phyloP scores from a whole-genome alignment of 2,888 invertebrate genomes.

The Rhingia rostrata region DNA sequence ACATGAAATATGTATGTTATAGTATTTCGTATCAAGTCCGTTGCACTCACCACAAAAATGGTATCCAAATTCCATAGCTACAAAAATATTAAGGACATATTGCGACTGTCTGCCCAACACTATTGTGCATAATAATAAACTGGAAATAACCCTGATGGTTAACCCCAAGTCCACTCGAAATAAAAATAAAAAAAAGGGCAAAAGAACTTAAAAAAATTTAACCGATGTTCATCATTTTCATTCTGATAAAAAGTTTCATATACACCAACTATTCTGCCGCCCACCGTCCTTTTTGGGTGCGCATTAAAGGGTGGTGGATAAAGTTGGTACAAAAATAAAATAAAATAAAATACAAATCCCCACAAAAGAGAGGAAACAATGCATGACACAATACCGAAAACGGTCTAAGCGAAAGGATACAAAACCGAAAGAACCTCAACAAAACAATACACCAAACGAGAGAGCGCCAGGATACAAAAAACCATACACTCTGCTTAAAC shows the following conservation, averaged over 20 bases:
- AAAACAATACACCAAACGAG: conserved; percentile 24
- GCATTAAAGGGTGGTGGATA: not conserved
- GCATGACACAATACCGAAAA: conserved; percentile 51
- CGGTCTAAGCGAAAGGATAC: conserved; percentile 61
- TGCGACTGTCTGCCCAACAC: conserved; percentile 34
- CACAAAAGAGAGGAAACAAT: conserved; percentile 37
- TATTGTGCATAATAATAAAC: conserved; percentile 62
- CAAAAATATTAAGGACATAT: conserved; percentile 22
- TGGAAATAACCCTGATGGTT: conserved; percentile 44
- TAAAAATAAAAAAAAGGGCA: conserved; percentile 11
- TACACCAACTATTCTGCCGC: conserved; percentile 51
- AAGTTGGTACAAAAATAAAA: conserved; percentile 31
- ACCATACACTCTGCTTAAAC: conserved; percentile 48
- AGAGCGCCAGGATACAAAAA: conserved; percentile 6
- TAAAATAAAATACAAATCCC: conserved; percentile 55
- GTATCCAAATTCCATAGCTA: conserved; percentile 1
- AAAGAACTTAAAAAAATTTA: conserved; percentile 58
- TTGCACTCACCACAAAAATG: conserved; percentile 12
- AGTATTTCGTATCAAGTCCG: conserved; percentile 12
- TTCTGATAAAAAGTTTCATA: conserved; percentile 46
- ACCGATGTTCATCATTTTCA: conserved; percentile 70
- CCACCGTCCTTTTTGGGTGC: conserved; percentile 8
- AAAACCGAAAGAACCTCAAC: conserved; percentile 62
- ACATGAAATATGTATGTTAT: no score
- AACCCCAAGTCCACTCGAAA: conserved; percentile 34